A percentile compares a stretch with the other conserved stretches of the same genome.
phyloP scores from a whole-genome alignment of 2,888 invertebrate genomes.

The Helicoverpa assulta region DNA sequence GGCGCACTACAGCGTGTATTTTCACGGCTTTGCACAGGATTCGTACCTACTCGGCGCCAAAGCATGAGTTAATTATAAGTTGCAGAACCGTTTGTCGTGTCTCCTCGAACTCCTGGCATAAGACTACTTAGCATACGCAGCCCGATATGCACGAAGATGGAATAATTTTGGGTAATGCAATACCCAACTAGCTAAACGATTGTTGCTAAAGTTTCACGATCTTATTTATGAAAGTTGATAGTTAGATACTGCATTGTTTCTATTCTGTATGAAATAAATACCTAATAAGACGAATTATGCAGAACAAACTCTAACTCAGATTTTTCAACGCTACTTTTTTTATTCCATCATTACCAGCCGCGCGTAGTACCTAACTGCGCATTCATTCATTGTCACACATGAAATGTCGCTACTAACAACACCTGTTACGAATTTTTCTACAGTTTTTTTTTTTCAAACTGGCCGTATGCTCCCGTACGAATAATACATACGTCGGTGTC shows the following conservation, averaged over 20 bases:
- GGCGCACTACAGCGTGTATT: slow-evolving; percentile 25
- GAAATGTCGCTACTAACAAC: slow-evolving; percentile 72
- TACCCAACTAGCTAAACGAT: slow-evolving; percentile 5
- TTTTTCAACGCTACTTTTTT: slow-evolving; percentile 9
- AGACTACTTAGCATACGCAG: slow-evolving; percentile 42
- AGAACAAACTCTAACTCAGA: no score
- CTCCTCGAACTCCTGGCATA: slow-evolving; percentile 41
- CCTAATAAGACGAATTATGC: no score
- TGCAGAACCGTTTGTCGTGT: slow-evolving; percentile 43
- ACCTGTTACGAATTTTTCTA: slow-evolving; percentile 69
- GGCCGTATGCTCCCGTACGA: slow-evolving; percentile 47
- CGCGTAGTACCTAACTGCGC: slow-evolving; percentile 43
- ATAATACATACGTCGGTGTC: slow-evolving; percentile 66
- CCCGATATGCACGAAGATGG: slow-evolving; percentile 35
- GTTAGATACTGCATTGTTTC: no score
- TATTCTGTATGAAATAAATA: no score
- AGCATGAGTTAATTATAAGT: slow-evolving; percentile 66
- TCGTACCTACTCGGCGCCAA: slow-evolving; percentile 28
- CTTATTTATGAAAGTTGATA: neutral
- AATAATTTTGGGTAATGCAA: slow-evolving; percentile 33
- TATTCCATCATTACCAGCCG: slow-evolving; percentile 40
- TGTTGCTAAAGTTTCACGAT: neutral
- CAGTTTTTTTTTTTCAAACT: slow-evolving; percentile 61
- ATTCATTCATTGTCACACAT: slow-evolving; percentile 66
- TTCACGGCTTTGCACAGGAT: slow-evolving; percentile 39